Evolutionary conservation across 2,113 vertebrate genomes (phyloP), one percentile per base, ranked within the genome.

Genomic region (Saccopteryx bilineata): DNA sequence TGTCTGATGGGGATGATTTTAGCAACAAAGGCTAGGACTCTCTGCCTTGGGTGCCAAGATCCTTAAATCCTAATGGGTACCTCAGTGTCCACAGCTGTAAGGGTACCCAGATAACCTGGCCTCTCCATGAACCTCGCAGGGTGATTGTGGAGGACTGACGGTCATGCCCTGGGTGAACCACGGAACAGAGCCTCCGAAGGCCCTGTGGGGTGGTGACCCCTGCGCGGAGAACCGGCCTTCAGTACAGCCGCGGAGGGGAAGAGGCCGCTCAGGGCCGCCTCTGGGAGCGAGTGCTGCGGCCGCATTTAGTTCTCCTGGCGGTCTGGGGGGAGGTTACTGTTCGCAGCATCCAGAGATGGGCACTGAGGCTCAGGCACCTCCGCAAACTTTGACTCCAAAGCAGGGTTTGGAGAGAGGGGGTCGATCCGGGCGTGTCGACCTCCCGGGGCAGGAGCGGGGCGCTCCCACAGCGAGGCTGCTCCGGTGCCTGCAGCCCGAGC

Each of bases 201-300:
- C 7, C 48, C 15, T 33, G 28, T 33, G 6, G 1, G 0, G 1
- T 0, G 0, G 48, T 1, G 1, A 17, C 39, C 23, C 52, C 33
- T 14, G 74, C 65, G 17, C 58, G 68, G 3, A 3, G 31, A 18
- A 33, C 13, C 31, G 23, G 15, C 6, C 1, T 21, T 11, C 46
- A 56, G 61, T 7, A 2, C 2, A 39, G 28, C 18, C 0, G 54
- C 11, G 9, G 23, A 61, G 7, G 5, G 52, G 39, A 28, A 3
- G 14, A 63, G 63, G 14, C 17, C 33, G 4, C 65, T 24, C 4
- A 8, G 39, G 31, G 11, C 63, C 18, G 13, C 28, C 39, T 10
- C 19, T 10, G 65, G 46, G 23, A 10, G 26, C 7, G 3, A 7
- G 23, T 12, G 14, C 23, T 19, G 5, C 7, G 19, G 61, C 39